A percentile compares a stretch with the other conserved stretches of the same genome.
Conservation (phyloP, 2,797 vertebrate species). For the Scolopax bukidnonensis region DNA sequence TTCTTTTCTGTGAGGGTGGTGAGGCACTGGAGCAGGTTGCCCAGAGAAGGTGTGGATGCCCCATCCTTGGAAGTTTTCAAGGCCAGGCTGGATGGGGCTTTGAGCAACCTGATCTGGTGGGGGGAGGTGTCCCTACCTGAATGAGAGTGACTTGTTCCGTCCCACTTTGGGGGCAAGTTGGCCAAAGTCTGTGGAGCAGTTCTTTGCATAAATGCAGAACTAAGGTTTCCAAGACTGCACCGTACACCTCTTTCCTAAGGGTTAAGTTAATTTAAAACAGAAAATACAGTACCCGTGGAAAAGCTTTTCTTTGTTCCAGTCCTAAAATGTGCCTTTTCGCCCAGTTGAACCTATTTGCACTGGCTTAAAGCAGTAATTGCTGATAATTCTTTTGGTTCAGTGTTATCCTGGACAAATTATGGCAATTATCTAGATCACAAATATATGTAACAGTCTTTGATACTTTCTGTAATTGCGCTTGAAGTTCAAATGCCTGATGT, state of each 20-base stretch:
- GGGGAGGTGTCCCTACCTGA: neutral
- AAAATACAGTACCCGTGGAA: neutral
- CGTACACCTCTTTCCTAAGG: neutral
- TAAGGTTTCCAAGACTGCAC: neutral
- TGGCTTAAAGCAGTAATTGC: neutral
- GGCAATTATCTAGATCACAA: constrained; percentile 48
- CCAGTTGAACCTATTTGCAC: neutral
- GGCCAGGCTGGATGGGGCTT: neutral
- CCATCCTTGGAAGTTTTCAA: neutral
- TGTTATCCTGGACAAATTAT: constrained; percentile 36
- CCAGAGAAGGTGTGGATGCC: neutral
- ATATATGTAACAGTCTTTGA: neutral
- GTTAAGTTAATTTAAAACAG: neutral
- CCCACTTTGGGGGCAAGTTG: neutral
- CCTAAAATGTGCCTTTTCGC: constrained; percentile 14
- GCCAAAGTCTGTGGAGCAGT: neutral
- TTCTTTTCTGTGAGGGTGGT: neutral
- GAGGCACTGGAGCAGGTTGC: neutral
- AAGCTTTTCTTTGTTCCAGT: neutral
- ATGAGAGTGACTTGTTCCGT: neutral
- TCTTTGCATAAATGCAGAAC: neutral
- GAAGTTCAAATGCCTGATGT: constrained; percentile 23
- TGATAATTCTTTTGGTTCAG: neutral
- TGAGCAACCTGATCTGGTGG: neutral
- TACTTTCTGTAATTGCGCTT: neutral